phyloP scores from a whole-genome alignment of 1,140 invertebrate species.

The Campoletis sonorensis region DNA sequence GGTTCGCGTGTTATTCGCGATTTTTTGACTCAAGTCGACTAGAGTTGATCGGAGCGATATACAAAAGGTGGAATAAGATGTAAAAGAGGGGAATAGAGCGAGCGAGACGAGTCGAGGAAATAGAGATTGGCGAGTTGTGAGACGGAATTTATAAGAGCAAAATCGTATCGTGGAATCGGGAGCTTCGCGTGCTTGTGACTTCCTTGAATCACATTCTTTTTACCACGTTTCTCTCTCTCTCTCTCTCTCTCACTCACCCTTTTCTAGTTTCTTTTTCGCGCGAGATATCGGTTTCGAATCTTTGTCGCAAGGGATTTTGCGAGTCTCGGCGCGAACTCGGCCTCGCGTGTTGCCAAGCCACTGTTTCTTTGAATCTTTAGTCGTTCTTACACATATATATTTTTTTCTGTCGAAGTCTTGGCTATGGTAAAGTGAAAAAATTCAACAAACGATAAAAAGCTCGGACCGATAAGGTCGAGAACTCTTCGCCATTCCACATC shows the following conservation, averaged over 20 bases:
- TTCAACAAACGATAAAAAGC: constrained; percentile 53
- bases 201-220: constrained; percentile 24
- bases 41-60: background rate
- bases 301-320: constrained; percentile 62
- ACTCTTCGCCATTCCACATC: constrained; percentile 4
- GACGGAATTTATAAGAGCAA: background rate
- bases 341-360: constrained; percentile 64
- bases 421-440: constrained; percentile 8
- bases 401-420: constrained; percentile 22
- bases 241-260: background rate
- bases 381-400: constrained; percentile 37
- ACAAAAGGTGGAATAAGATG: constrained; percentile 4
- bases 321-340: constrained; percentile 58
- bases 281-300: constrained; percentile 66
- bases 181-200: constrained; percentile 27
- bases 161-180: constrained; percentile 4
- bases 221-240: background rate
- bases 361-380: constrained; percentile 25
- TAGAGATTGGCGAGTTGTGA: background rate
- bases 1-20: background rate
- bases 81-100: background rate
- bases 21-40: background rate
- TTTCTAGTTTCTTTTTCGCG: constrained; percentile 9
- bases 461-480: constrained; percentile 29
- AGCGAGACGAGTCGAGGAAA: constrained; percentile 7